Conservation (phyloP, 1,140 invertebrate genomes). For the Brachystomella parvula region DNA sequence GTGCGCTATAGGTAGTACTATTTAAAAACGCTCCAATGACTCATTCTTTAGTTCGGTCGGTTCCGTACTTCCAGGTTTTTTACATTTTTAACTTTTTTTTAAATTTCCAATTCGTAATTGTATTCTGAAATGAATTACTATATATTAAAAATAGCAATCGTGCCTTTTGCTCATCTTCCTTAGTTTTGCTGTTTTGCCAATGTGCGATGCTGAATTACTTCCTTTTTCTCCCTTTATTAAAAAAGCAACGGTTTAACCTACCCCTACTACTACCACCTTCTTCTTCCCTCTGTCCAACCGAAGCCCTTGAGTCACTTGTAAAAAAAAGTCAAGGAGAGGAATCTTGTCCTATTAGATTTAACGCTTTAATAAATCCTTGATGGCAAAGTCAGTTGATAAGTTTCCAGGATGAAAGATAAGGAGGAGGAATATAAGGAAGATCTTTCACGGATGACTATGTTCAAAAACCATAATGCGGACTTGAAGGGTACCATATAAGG, state of each 20-base stretch:
- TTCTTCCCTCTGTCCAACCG: not conserved
- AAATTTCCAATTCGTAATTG: too few relatives aligned
- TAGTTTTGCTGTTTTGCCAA: too few relatives aligned
- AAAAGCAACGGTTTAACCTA: not conserved
- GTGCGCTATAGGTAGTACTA: too few relatives aligned
- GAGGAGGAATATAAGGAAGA: not conserved
- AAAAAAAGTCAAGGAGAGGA: slow-evolving; percentile 2
- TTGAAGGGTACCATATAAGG: slow-evolving; percentile 1
- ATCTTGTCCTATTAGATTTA: slow-evolving; percentile 13
- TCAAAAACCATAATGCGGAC: not conserved
- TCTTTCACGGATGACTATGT: not conserved
- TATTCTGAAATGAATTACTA: too few relatives aligned
- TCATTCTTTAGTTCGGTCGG: too few relatives aligned
- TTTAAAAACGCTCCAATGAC: too few relatives aligned
- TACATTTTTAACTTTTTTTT: too few relatives aligned
- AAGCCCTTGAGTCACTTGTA: slow-evolving; percentile 8
- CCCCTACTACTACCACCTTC: not conserved
- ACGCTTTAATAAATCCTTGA: slow-evolving; percentile 10
- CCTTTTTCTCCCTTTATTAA: not conserved
- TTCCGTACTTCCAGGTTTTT: too few relatives aligned
- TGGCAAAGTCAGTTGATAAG: slow-evolving; percentile 10
- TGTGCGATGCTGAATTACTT: too few relatives aligned
- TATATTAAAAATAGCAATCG: too few relatives aligned
- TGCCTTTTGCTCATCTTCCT: too few relatives aligned
- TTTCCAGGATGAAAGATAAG: not conserved